Conservation (phyloP, 2,797 vertebrate species). For the Crenuchus spilurus region DNA sequence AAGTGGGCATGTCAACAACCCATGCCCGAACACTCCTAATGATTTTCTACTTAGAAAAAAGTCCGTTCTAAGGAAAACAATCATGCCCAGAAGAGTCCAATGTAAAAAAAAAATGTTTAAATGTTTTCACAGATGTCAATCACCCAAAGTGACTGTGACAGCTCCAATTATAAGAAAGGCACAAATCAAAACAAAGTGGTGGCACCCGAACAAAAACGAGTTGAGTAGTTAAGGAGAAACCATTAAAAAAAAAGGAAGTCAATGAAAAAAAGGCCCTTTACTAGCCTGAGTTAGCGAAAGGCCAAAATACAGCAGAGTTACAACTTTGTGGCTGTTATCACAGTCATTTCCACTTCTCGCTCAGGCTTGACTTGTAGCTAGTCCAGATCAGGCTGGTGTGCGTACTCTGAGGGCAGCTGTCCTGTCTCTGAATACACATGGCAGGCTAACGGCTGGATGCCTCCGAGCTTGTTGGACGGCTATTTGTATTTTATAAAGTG, state of each 20-base stretch:
- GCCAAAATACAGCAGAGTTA: background rate
- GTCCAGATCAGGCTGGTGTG: background rate
- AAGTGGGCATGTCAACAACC: slow-evolving; percentile 38
- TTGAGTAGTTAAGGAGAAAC: background rate
- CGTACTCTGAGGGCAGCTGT: background rate
- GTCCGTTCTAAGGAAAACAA: slow-evolving; percentile 66
- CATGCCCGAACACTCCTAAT: slow-evolving; percentile 44
- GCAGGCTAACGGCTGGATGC: slow-evolving; percentile 29
- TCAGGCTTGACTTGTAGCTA: no score
- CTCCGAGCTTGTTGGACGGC: slow-evolving; percentile 27
- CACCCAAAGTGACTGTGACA: slow-evolving; percentile 73
- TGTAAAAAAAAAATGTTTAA: slow-evolving; percentile 62
- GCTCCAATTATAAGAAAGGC: slow-evolving; percentile 69
- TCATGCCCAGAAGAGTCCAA: slow-evolving; percentile 54
- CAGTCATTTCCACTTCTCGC: background rate
- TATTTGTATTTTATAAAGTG: slow-evolving; percentile 44
- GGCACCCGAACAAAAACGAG: slow-evolving; percentile 17
- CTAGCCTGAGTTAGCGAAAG: background rate
- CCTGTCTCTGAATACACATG: background rate
- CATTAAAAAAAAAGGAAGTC: background rate
- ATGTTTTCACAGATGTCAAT: slow-evolving; percentile 77
- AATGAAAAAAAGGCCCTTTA: background rate
- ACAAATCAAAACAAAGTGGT: slow-evolving; percentile 67
- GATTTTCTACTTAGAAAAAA: slow-evolving; percentile 53
- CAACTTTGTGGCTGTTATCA: background rate